Conservation (phyloP, 2,797 vertebrate species). For the Pygocentrus nattereri region DNA sequence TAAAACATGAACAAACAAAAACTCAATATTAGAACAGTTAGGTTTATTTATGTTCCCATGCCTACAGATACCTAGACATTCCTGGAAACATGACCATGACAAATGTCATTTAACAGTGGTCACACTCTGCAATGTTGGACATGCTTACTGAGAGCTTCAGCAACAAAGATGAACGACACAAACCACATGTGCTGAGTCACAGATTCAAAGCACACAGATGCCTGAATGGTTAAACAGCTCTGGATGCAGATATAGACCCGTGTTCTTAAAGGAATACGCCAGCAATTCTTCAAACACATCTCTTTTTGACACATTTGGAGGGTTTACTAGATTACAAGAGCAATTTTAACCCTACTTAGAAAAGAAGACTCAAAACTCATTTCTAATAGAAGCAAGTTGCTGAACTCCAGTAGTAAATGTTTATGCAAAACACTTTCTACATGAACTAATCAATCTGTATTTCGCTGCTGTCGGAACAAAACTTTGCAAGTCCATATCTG, state of each 20-base stretch:
- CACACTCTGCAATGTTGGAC: not conserved
- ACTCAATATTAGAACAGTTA: not conserved
- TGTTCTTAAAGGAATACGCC: not conserved
- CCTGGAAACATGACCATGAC: not conserved
- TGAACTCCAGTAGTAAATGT: not conserved
- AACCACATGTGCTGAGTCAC: not conserved
- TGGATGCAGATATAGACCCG: not conserved
- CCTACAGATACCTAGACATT: not conserved
- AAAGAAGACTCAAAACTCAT: not conserved
- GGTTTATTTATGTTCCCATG: conserved; percentile 13
- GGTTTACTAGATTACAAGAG: not conserved
- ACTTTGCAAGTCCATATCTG: no score
- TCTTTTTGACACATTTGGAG: not conserved
- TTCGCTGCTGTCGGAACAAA: no score
- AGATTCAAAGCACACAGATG: not conserved
- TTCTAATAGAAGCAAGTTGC: not conserved
- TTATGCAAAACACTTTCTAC: not conserved
- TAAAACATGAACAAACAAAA: not conserved
- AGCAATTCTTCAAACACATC: no score
- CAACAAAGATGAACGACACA: not conserved
- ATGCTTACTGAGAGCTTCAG: conserved; percentile 2
- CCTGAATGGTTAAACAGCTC: not conserved
- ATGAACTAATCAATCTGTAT: no score
- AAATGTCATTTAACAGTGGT: not conserved
- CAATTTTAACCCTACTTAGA: not conserved